Conservation (phyloP, 2,113 vertebrate genomes). For the Dolichallabes microphthalmus region DNA sequence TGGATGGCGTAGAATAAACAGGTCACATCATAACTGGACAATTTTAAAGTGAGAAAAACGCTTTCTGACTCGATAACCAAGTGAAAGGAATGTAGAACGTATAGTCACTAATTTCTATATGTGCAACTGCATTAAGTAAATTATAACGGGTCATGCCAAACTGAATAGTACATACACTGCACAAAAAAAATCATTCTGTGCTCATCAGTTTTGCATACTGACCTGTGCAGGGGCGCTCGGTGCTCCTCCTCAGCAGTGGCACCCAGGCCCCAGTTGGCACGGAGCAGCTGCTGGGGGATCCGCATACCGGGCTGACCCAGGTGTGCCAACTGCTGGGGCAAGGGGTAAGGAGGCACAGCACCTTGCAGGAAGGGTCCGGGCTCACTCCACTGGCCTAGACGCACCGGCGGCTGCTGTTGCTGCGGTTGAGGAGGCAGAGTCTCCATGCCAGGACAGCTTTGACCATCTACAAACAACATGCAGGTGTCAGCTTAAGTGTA, state of each 20-base stretch:
- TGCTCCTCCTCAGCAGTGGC: slow-evolving; percentile 82
- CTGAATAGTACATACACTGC: background rate
- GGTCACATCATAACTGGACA: no score
- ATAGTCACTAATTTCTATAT: background rate
- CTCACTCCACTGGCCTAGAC: slow-evolving; percentile 92
- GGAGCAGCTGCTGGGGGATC: slow-evolving; percentile 85
- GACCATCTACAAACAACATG: slow-evolving; percentile 69
- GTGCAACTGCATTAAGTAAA: background rate
- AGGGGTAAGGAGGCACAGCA: slow-evolving; percentile 77
- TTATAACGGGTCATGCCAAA: background rate
- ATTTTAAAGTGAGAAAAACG: background rate
- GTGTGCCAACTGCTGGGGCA: slow-evolving; percentile 86
- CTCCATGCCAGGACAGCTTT: slow-evolving; percentile 84
- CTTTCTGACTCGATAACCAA: background rate
- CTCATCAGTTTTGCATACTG: background rate
- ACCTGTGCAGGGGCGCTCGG: slow-evolving; percentile 86
- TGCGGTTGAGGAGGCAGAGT: slow-evolving; percentile 75
- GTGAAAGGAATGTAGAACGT: background rate
- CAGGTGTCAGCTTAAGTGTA: background rate
- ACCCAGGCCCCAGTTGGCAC: slow-evolving; percentile 87
- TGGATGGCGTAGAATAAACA: background rate
- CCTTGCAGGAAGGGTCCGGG: slow-evolving; percentile 86
- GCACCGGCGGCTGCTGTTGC: slow-evolving; percentile 76
- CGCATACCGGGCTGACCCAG: slow-evolving; percentile 85
- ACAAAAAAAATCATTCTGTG: background rate